phyloP scores from a whole-genome alignment of 2,797 vertebrate species.

The Epinephelus awoara region DNA sequence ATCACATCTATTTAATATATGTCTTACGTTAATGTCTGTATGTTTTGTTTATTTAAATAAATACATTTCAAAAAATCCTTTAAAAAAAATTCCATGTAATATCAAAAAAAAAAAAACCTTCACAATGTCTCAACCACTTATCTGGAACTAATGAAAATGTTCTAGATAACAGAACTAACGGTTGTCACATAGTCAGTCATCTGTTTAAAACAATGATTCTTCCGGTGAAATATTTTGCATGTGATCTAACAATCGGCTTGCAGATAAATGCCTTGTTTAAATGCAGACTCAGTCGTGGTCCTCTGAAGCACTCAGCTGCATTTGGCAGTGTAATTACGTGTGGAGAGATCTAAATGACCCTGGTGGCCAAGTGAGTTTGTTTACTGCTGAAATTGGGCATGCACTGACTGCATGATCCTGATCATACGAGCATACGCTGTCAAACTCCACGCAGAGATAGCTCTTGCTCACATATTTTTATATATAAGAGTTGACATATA shows the following conservation, averaged over 20 bases:
- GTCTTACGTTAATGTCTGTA: too few species aligned
- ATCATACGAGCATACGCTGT: conserved; percentile 6
- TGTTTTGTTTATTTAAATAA: too few species aligned
- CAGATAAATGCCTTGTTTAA: conserved; percentile 9
- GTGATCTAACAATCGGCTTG: not conserved
- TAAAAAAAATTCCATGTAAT: too few species aligned
- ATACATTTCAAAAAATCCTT: too few species aligned
- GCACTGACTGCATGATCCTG: conserved; percentile 17
- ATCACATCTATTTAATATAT: too few species aligned
- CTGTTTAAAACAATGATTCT: not conserved
- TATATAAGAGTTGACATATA: not conserved
- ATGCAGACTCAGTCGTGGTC: conserved; percentile 7
- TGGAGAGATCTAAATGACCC: conserved; percentile 34
- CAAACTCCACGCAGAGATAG: not conserved
- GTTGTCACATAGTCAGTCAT: not conserved
- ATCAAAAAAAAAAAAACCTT: too few species aligned
- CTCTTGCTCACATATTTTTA: not conserved
- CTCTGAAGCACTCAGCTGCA: conserved; percentile 18
- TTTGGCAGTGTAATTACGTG: conserved; percentile 40
- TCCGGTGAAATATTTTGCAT: not conserved
- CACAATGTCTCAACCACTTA: not conserved
- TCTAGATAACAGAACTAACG: not conserved
- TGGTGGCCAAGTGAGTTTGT: conserved; percentile 37
- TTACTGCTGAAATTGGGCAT: conserved; percentile 35
- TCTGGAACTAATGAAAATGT: not conserved